Evolutionary conservation across 2,888 invertebrate species (phyloP), one percentile per base, ranked within the genome.

Genomic region (Drosophila emarginata): DNA sequence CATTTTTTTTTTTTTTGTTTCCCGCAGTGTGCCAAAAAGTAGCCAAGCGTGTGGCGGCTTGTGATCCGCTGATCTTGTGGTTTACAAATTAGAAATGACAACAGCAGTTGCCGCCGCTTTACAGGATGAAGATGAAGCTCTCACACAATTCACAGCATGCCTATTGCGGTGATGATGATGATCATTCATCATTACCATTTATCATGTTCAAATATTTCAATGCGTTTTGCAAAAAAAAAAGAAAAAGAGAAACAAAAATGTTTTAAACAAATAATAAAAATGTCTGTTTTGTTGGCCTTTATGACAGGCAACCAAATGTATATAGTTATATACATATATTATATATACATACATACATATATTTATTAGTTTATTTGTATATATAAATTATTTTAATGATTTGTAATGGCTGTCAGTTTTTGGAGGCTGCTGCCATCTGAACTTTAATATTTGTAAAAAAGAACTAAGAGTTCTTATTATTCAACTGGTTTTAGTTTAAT

Each of bases 31-130:
- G 81, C 81, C 87, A 81, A 81, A 81, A 81, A 86, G 84, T 81
- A 86, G 83, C 78, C 76, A 81, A 86, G 81, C 81, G 81, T 81
- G 76, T 77, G 83, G 76, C 75, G 70, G 45, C 45, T 45, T 18
- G 18, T 45, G 45, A 82, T 75, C 77, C 62, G 64, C 45, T 50
- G 77, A 76, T 76, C 75, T 66, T 62, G 61, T 18, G 72, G 67
- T 68, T 72, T 78, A 83, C 81, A 82, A 82, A 86, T 82, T 82
- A 87, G 61, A 78, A 83, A 80, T 72, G 74, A 80, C 71, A 82
- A 81, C 86, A 81, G 71, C 57, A 69, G 77, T 74, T 66, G 52
- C 62, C 57, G 57, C 50, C 61, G 76, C 70, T 76, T 76, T 71
- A 66, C 80, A 81, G 79, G 59, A 66, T 57, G 54, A 52, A 72